Base-by-base conservation (phyloP, 2,797 vertebrate species). In the Triplophysa bombifrons region DNA sequence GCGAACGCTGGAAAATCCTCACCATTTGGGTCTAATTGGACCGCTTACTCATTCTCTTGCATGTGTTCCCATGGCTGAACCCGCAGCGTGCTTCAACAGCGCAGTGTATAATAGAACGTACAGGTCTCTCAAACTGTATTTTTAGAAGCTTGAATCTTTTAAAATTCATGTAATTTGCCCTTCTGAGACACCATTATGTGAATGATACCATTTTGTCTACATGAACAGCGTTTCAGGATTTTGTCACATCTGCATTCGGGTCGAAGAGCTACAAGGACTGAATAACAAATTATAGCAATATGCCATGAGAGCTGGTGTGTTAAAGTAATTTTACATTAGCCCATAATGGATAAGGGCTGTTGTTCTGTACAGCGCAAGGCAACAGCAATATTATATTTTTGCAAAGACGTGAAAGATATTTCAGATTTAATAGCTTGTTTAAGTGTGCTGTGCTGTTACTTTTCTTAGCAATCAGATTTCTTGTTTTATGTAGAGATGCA, bases 21-120 rank as follows among this genome's bases (percentile, higher is more conserved):
- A 74, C 68, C 51, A 56, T 76, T 80, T 44, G 25, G 34, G 61
- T 46, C 27, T 85, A 85, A 85, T 85, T 85, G 74, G 77, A 30
- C 38, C 6, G 71, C 64, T 85, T 76, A 72, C 71, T 71, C 64
- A 80, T 78, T 72, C 44, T 82, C 74, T 71, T 56, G 38, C 65
- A 66, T 63, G 81, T 71, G 60, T 30, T 67, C 61, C 71, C 65
- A 22, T 56, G 56, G 64, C 73, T 72, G 67, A 67, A 82, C 64
- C 64, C 63, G 44, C 76, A 41, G 76, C 12, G 17, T 46, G 60
- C 67, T 63, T 71, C 76, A 78, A 17, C 30, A 61, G 44, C 27
- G 44, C 8, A 38, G 16, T 12, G 17, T n/a, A 7, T n/a, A 30
- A 48, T 53, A 65, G 9, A 65, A 25, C 13, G 63, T 19, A n/a